Evolutionary conservation across 2,888 invertebrate genomes (phyloP).

Genomic region (Lissonota sp.): DNA sequence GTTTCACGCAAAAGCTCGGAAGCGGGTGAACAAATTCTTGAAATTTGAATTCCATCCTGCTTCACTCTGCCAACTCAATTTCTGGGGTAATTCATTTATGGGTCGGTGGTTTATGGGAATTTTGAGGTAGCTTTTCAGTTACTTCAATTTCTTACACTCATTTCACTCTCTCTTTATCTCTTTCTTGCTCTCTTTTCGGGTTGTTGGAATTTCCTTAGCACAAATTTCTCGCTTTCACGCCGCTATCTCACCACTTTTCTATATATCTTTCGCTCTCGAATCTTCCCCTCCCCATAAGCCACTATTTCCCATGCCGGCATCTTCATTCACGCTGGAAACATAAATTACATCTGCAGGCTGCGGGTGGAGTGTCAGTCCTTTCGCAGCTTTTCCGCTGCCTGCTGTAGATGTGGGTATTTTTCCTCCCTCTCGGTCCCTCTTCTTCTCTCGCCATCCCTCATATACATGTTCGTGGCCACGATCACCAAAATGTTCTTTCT

Average conservation of each 20-base stretch:
- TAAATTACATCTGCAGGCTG: conserved; percentile 41
- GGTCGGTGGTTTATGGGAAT: conserved; percentile 13
- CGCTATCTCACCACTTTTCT: not conserved
- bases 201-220: conserved; percentile 31
- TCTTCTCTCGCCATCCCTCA: not conserved
- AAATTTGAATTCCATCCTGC: conserved; percentile 42
- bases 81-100: conserved; percentile 10
- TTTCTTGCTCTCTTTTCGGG: conserved; percentile 17
- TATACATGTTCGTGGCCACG: conserved; percentile 6
- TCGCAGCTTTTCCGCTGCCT: not conserved
- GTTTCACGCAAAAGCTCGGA: not conserved
- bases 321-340: conserved; percentile 48
- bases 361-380: conserved; percentile 44
- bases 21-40: conserved; percentile 7
- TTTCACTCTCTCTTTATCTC: conserved; percentile 34
- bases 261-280: conserved; percentile 23
- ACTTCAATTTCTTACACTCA: not conserved
- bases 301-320: conserved; percentile 6
- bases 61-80: not conserved
- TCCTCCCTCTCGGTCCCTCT: conserved; percentile 3
- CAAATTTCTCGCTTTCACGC: conserved; percentile 29
- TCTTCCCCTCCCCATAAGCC: conserved; percentile 5
- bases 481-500: conserved; percentile 12
- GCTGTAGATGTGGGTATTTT: not conserved
- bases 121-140: conserved; percentile 15